Evolutionary conservation across 1,140 invertebrate species (phyloP).

Genomic region (Ladona fulva): DNA sequence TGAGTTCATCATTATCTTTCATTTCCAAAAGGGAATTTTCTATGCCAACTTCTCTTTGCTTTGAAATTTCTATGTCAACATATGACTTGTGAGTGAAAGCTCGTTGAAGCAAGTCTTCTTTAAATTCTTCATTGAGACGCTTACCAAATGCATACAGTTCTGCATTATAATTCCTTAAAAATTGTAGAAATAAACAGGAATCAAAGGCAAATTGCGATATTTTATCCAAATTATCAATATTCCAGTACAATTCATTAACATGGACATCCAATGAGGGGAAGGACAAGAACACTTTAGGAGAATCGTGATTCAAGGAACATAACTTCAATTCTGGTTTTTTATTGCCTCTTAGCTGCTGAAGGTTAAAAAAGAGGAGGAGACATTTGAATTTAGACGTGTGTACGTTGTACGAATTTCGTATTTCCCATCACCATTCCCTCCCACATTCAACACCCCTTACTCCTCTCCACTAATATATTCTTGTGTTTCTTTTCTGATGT

Average conservation of each 20-base stretch:
- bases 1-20: constrained; percentile 57
- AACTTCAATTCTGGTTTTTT: neutral
- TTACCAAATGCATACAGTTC: constrained; percentile 83
- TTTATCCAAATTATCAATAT: neutral
- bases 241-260: neutral
- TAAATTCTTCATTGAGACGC: constrained; percentile 75
- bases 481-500: too few relatives aligned
- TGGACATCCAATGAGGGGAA: too few relatives aligned
- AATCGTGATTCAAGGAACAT: neutral
- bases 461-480: too few relatives aligned
- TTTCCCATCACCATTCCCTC: too few relatives aligned
- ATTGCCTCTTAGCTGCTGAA: neutral
- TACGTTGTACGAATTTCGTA: too few relatives aligned
- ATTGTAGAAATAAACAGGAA: constrained; percentile 9
- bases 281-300: neutral
- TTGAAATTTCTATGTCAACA: constrained; percentile 56
- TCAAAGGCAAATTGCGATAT: neutral
- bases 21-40: constrained; percentile 46
- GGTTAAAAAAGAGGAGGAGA: too few relatives aligned
- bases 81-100: constrained; percentile 77
- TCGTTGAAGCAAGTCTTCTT: constrained; percentile 53
- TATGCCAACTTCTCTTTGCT: constrained; percentile 59
- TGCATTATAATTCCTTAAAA: constrained; percentile 66
- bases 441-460: too few relatives aligned
- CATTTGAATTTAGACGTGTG: too few relatives aligned